These are phyloP conservation scores for Liparis tanakae DNA, from an alignment of 2,797 vertebrate species.

Conservation along the genomic window DNA sequence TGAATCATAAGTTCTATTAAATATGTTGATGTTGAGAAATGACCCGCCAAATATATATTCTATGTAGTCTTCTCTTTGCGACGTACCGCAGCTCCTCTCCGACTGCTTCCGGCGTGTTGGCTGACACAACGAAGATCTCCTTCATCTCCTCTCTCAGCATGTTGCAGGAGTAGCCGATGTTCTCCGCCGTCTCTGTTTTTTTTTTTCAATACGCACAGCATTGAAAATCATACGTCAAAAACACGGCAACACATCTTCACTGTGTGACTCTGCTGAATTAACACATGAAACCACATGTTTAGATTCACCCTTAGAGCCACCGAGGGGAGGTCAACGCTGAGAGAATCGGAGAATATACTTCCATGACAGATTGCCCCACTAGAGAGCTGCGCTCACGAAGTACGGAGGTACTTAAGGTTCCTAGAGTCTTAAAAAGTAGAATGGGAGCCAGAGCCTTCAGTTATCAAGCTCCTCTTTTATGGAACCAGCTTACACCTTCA, in stretches of 20 bases:
- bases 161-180: constrained; percentile 94
- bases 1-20: neutral
- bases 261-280: neutral
- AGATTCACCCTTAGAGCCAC: too few species aligned
- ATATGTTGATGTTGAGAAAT: neutral
- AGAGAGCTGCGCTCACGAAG: too few species aligned
- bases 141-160: constrained; percentile 93
- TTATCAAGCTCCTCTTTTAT: too few species aligned
- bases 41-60: neutral
- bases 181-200: constrained; percentile 91
- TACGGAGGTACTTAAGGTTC: too few species aligned
- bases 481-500: too few species aligned
- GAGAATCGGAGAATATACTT: neutral
- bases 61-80: neutral
- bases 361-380: too few species aligned
- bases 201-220: neutral
- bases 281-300: neutral
- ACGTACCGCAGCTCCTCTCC: constrained; percentile 88
- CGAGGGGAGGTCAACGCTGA: neutral
- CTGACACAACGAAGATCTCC: constrained; percentile 86
- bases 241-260: neutral
- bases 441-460: too few species aligned
- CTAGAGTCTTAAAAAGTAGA: too few species aligned
- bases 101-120: constrained; percentile 81
- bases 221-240: neutral